Base-by-base conservation (phyloP, 2,113 vertebrate species). In the Theristicus caerulescens region DNA sequence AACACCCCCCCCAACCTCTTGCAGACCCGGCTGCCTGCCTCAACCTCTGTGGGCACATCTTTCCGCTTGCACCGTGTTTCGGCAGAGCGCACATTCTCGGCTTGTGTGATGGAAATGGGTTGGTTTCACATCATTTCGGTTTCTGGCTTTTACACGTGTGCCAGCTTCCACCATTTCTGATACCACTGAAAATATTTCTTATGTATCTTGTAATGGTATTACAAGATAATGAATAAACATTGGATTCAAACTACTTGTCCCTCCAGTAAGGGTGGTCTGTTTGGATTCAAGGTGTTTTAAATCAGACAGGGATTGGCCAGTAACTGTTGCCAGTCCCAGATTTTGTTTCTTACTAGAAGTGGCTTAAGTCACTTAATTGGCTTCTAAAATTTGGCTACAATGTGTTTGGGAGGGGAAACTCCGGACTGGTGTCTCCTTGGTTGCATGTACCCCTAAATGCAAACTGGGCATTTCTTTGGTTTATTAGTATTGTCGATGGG, bases 331-430 rank as follows among this genome's bases (percentile, higher is more conserved):
- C 64, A 57, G 59, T 92, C 62, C 44, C 58, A 81, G 86, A 69
- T 70, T 90, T 85, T 84, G n/a, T 77, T 96, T 94, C 61, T 32
- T 62, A 24, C 11, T 61, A 38, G 88, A 74, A 73, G 62, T 81
- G 79, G 86, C 52, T 96, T 89, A 87, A 93, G n/a, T 76, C 54
- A 66, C 69, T 97, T 93, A 93, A 69, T 59, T 1, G 3, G 9
- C 29, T 87, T 66, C 88, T 88, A 84, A 11, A 92, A 80, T 57
- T 92, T 92, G 79, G 70, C 86, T 90, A 1, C 44, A 20, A 27
- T 88, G 79, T 93, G 90, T 88, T 96, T 94, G 92, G 81, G 93
- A 97, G 72, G 71, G 20, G 55, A 83, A 71, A 72, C 72, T 92
- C 12, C 4, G 65, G 78, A 42, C 29, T 2, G 1, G 55, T 24